phyloP scores from a whole-genome alignment of 2,797 vertebrate species.

The Artibeus jamaicensis region DNA sequence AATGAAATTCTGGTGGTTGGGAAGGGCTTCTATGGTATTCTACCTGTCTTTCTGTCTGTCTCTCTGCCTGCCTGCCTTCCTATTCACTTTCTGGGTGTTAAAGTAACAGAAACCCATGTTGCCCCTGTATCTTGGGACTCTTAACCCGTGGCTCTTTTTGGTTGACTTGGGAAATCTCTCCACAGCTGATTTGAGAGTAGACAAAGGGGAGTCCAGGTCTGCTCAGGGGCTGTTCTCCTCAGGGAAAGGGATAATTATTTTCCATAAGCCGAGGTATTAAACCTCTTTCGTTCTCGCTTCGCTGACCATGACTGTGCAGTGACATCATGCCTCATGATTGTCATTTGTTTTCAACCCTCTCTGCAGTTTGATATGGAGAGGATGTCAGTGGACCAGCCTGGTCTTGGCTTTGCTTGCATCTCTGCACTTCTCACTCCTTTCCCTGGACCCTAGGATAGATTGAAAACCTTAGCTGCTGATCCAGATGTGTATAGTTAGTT shows the following conservation, averaged over 20 bases:
- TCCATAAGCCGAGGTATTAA: neutral
- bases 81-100: neutral
- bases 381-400: neutral
- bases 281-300: neutral
- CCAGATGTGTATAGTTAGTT: neutral
- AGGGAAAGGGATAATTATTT: constrained; percentile 22
- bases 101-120: neutral
- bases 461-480: neutral
- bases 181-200: neutral
- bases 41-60: too few relatives aligned
- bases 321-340: neutral
- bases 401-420: neutral
- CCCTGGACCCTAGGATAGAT: neutral
- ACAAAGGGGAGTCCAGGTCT: constrained; percentile 58
- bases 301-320: constrained; percentile 25
- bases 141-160: neutral
- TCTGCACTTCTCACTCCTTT: neutral
- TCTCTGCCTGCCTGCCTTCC: too few relatives aligned
- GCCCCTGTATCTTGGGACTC: neutral
- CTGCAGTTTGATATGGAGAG: neutral
- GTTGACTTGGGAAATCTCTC: neutral
- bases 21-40: neutral
- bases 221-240: neutral
- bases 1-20: neutral
- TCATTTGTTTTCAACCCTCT: neutral